Evolutionary conservation across 35 echinoderm and acorn worm genomes (phyloP).

Genomic region (Apostichopus parvimensis): DNA sequence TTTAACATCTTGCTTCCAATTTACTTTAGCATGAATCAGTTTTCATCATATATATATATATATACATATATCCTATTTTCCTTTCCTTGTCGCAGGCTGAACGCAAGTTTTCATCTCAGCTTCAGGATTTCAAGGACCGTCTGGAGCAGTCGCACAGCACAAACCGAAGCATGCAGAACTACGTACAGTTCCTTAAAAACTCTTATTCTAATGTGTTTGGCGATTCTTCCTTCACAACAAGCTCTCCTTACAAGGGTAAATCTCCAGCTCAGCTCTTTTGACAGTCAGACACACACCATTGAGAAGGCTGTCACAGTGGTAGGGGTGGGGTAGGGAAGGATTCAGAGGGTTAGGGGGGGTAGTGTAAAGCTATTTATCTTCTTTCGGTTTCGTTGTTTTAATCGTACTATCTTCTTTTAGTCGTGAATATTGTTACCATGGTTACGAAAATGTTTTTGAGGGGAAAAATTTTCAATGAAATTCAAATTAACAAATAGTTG

Average conservation of each 20-base stretch:
- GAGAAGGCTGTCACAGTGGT: background rate
- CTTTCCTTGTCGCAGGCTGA: conserved; percentile 50
- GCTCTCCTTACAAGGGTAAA: conserved; percentile 56
- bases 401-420: too few relatives aligned
- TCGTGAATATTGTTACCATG: too few relatives aligned
- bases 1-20: too few relatives aligned
- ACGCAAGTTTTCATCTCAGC: conserved; percentile 87
- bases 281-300: background rate
- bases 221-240: conserved; percentile 73
- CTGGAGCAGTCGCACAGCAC: conserved; percentile 97
- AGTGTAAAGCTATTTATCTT: too few relatives aligned
- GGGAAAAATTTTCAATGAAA: too few relatives aligned
- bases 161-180: conserved; percentile 99
- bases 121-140: conserved; percentile 94
- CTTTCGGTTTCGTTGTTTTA: too few relatives aligned
- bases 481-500: too few relatives aligned
- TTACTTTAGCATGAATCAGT: too few relatives aligned
- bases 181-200: conserved; percentile 96
- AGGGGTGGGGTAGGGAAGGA: background rate
- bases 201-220: conserved; percentile 98
- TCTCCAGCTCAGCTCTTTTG: conserved; percentile 48
- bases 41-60: too few relatives aligned
- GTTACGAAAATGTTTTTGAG: too few relatives aligned
- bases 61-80: too few relatives aligned
- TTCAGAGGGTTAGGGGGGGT: too few relatives aligned